A percentile compares a stretch with the other conserved stretches of the same genome.
Evolutionary conservation across 2,888 invertebrate genomes (phyloP).

Genomic region (Xanthostigma xanthostigma): DNA sequence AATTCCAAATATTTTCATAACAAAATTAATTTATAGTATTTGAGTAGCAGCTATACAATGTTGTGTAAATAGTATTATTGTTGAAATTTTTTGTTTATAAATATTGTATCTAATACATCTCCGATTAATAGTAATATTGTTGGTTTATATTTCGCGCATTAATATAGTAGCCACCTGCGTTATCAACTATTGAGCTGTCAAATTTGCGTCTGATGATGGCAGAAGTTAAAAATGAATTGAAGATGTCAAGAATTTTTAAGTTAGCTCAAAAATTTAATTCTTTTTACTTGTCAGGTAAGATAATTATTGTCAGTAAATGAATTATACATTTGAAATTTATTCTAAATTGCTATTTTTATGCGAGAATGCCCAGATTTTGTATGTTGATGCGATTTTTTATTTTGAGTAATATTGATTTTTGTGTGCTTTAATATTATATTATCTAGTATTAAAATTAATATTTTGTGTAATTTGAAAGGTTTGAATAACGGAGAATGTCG

Average conservation of each 20-base stretch:
- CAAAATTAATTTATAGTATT: too few relatives aligned
- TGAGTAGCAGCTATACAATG: too few relatives aligned
- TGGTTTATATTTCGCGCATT: too few relatives aligned
- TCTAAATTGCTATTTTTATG: conserved; percentile 3
- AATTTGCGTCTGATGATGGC: not conserved
- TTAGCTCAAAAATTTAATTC: conserved; percentile 79
- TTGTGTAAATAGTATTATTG: too few relatives aligned
- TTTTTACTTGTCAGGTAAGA: conserved; percentile 73
- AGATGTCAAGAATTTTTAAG: conserved; percentile 55
- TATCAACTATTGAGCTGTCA: not conserved
- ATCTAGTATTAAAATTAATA: conserved; percentile 10
- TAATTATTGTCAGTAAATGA: too few relatives aligned
- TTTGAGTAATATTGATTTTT: conserved; percentile 3
- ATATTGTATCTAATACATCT: too few relatives aligned
- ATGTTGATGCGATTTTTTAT: conserved; percentile 5
- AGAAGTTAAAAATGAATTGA: conserved; percentile 23
- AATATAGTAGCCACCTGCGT: too few relatives aligned
- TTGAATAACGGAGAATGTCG: conserved; percentile 63
- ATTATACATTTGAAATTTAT: not conserved
- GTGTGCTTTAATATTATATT: conserved; percentile 11
- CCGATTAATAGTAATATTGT: too few relatives aligned
- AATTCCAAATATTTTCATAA: too few relatives aligned
- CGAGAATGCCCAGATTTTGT: not conserved
- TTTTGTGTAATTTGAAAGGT: conserved; percentile 33
- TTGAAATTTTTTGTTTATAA: too few relatives aligned